A percentile compares a stretch with the other conserved stretches of the same genome.
These are phyloP conservation scores for Struthio camelus DNA, from an alignment of 2,113 vertebrate species.

Conservation along the genomic window DNA sequence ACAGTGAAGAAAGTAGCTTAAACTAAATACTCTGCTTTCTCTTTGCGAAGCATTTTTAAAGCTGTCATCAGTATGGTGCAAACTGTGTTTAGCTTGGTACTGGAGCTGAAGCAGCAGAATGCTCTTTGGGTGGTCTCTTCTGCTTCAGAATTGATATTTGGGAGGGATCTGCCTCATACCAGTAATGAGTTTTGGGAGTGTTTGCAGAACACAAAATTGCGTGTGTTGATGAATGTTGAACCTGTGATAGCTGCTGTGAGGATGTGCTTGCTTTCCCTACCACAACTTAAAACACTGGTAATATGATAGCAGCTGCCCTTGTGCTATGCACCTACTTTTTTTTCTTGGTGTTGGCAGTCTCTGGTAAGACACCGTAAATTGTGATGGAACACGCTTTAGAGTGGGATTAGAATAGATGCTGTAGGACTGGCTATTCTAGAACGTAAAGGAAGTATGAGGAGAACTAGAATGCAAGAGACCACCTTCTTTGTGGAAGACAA, in stretches of 20 bases:
- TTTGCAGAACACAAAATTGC: not conserved
- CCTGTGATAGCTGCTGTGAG: not conserved
- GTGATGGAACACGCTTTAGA: not conserved
- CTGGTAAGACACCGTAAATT: not conserved
- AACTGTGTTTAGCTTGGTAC: not conserved
- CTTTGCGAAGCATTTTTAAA: not conserved
- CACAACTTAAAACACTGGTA: not conserved
- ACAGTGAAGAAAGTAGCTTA: not conserved
- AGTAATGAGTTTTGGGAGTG: not conserved
- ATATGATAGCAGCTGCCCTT: not conserved
- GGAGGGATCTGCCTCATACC: not conserved
- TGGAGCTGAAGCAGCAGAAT: not conserved
- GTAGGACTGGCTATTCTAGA: not conserved
- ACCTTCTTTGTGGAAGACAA: not conserved
- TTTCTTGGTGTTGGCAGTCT: not conserved
- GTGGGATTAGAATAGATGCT: not conserved
- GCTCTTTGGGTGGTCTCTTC: constrained; percentile 26
- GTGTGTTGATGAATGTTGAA: not conserved
- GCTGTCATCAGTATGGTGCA: not conserved
- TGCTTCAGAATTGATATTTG: not conserved
- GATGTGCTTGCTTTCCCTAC: not conserved
- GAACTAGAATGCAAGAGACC: not conserved
- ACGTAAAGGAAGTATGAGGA: not conserved
- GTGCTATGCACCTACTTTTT: too few relatives aligned
- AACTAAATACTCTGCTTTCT: not conserved